phyloP scores from a whole-genome alignment of 2,888 invertebrate species.

The Tetropium fuscum region DNA sequence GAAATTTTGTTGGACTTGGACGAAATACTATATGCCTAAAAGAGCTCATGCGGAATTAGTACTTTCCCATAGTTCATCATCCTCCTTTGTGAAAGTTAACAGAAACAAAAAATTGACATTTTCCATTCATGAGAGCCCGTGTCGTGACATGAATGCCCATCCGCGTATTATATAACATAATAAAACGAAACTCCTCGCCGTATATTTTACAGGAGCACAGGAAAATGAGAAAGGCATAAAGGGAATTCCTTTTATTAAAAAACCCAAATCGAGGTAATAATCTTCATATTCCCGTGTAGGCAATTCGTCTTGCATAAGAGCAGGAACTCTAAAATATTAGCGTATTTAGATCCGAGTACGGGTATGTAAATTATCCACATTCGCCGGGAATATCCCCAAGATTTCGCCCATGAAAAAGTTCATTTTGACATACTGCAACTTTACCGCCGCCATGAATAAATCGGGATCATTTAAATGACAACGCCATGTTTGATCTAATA shows the following conservation, averaged over 20 bases:
- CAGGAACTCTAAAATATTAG: constrained; percentile 32
- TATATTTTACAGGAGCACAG: too few relatives aligned
- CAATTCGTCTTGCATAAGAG: constrained; percentile 12
- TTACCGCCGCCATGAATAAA: constrained; percentile 9
- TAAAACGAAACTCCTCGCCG: too few relatives aligned
- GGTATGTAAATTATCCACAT: constrained; percentile 31
- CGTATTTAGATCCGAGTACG: constrained; percentile 26
- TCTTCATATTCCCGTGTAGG: constrained; percentile 5
- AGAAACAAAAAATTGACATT: too few relatives aligned
- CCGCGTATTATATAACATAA: too few relatives aligned
- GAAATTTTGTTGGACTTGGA: too few relatives aligned
- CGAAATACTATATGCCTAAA: too few relatives aligned
- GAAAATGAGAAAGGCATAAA: constrained; percentile 3
- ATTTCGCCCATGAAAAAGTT: constrained; percentile 11
- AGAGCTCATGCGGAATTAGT: too few relatives aligned
- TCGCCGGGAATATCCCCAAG: constrained; percentile 25
- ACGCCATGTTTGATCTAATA: constrained; percentile 8
- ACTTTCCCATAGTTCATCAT: too few relatives aligned
- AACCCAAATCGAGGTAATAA: constrained; percentile 5
- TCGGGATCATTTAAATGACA: constrained; percentile 18
- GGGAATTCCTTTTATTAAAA: constrained; percentile 6
- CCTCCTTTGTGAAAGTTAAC: too few relatives aligned
- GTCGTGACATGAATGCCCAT: too few relatives aligned
- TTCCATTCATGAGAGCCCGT: too few relatives aligned
- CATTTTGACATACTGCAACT: constrained; percentile 3